Percentiles rank a stretch among this genome's conserved stretches.
Conservation (phyloP, 2,113 vertebrate genomes). For the Myrmophylax atrothorax region DNA sequence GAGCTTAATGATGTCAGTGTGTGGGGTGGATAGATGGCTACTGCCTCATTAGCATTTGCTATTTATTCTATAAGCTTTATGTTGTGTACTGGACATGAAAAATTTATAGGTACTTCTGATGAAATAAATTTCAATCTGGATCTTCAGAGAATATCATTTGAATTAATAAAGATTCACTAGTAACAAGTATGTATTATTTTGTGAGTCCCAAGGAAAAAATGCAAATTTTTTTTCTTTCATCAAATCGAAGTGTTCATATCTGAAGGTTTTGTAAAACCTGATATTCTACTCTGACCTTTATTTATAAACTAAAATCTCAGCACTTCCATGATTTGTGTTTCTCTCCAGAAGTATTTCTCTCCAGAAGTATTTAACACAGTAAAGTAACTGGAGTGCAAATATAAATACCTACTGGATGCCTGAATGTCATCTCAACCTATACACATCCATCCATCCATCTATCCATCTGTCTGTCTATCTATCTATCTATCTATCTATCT, state of each 20-base stretch:
- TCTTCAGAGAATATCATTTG: not conserved
- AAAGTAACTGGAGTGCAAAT: not conserved
- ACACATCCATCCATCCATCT: not conserved
- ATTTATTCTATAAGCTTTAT: not conserved
- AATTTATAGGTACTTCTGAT: not conserved
- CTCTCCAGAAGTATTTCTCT: not conserved
- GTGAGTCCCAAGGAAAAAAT: not conserved
- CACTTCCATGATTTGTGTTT: not conserved
- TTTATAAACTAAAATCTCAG: not conserved
- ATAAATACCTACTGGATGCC: not conserved
- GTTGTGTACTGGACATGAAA: constrained; percentile 11
- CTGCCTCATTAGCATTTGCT: constrained; percentile 1
- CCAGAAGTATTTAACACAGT: not conserved
- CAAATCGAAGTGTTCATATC: not conserved
- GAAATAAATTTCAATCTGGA: constrained; percentile 21
- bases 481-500: too few species aligned
- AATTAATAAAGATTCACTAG: constrained; percentile 1
- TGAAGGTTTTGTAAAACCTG: not conserved
- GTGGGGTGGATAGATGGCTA: constrained; percentile 3
- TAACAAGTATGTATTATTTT: not conserved
- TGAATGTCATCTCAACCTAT: not conserved
- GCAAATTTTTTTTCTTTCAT: not conserved
- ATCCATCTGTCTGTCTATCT: too few species aligned
- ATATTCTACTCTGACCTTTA: not conserved
- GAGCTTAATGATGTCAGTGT: constrained; percentile 18